Percentiles rank a stretch among this genome's conserved stretches.
Conservation (phyloP, 2,113 vertebrate genomes). For the Alouatta palliata region DNA sequence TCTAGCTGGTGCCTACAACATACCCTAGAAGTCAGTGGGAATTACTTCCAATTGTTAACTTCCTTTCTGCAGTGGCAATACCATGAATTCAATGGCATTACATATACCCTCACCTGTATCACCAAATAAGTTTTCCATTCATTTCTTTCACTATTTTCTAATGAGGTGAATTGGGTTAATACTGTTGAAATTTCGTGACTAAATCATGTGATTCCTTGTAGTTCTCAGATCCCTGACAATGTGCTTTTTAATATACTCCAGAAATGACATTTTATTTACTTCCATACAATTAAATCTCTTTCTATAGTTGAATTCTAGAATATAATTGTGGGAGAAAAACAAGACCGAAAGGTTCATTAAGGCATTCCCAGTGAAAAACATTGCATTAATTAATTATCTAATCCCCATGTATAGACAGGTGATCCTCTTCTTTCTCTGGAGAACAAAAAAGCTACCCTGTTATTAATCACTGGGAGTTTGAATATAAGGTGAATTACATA, state of each 20-base stretch:
- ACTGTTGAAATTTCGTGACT: neutral
- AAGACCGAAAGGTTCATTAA: neutral
- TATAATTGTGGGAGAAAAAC: neutral
- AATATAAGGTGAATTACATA: constrained; percentile 54
- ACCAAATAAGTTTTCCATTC: neutral
- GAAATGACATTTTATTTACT: neutral
- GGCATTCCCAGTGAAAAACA: neutral
- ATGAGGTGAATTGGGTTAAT: neutral
- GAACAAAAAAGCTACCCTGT: neutral
- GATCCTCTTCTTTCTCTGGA: constrained; percentile 39
- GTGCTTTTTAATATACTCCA: neutral
- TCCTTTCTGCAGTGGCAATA: neutral
- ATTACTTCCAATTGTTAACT: neutral
- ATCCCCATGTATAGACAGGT: constrained; percentile 6
- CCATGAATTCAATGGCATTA: neutral
- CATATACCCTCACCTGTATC: neutral
- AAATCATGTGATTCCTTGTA: neutral
- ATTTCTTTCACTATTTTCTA: neutral
- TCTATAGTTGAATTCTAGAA: neutral
- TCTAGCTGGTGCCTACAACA: neutral
- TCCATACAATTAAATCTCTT: neutral
- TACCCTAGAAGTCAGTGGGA: neutral
- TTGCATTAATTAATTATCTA: constrained; percentile 6
- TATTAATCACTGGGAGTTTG: constrained; percentile 68
- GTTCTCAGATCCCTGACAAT: neutral